These are phyloP conservation scores for Aplodontia rufa DNA, from an alignment of 2,113 vertebrate species.

Conservation along the genomic window DNA sequence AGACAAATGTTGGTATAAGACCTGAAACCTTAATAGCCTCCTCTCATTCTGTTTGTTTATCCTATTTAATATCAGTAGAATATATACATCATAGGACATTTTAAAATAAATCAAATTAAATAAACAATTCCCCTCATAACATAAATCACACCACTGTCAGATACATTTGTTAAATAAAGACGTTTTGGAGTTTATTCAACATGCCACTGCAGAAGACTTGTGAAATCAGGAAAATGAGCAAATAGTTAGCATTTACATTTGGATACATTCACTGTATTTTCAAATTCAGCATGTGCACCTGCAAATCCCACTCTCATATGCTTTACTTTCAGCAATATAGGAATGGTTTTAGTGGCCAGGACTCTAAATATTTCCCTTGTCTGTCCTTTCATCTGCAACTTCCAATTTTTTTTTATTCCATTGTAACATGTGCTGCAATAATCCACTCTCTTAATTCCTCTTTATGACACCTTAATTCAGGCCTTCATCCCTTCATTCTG, in stretches of 20 bases:
- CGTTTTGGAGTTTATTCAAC: not conserved
- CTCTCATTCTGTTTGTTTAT: not conserved
- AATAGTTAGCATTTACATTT: not conserved
- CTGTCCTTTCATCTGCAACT: not conserved
- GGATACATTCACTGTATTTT: not conserved
- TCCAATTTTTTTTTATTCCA: not conserved
- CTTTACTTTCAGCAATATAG: not conserved
- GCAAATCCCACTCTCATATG: not conserved
- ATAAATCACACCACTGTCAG: not conserved
- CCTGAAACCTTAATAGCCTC: not conserved
- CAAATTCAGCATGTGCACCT: not conserved
- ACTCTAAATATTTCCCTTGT: not conserved
- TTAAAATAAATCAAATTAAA: slow-evolving; percentile 26
- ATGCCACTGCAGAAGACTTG: not conserved
- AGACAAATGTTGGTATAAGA: not conserved
- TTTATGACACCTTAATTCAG: not conserved
- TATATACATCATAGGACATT: not conserved
- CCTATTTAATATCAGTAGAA: not conserved
- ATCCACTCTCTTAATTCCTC: not conserved
- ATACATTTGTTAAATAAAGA: not conserved
- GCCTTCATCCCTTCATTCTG: not conserved
- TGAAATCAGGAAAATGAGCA: not conserved
- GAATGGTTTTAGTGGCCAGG: not conserved
- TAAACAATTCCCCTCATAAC: not conserved
- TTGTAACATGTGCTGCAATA: not conserved